A percentile compares a stretch with the other conserved stretches of the same genome.
phyloP scores from a whole-genome alignment of 2,797 vertebrate species.

The Etheostoma nigrum region DNA sequence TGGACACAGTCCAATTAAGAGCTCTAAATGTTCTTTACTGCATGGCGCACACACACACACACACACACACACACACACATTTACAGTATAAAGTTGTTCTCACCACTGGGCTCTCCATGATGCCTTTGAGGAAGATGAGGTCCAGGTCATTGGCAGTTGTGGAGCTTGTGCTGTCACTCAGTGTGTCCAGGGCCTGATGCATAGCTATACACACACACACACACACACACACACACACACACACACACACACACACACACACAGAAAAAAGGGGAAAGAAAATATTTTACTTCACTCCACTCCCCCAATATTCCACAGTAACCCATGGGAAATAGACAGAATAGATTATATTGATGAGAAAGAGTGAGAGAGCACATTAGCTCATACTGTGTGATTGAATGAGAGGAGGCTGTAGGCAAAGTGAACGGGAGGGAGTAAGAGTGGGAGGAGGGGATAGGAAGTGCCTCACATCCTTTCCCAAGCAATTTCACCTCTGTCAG shows the following conservation, averaged over 20 bases:
- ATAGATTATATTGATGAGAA: constrained; percentile 20
- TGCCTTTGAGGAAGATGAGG: constrained; percentile 96
- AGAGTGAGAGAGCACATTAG: constrained; percentile 27
- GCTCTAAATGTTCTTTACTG: neutral
- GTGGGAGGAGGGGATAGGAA: constrained; percentile 17
- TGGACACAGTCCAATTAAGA: neutral
- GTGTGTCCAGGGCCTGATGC: constrained; percentile 94
- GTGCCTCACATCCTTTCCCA: constrained; percentile 63
- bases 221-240: constrained; percentile 14
- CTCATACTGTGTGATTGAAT: constrained; percentile 19
- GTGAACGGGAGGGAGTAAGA: constrained; percentile 18
- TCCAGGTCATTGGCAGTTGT: constrained; percentile 94
- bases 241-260: constrained; percentile 1
- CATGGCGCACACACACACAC: neutral
- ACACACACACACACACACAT: constrained; percentile 2
- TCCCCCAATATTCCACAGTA: constrained; percentile 23
- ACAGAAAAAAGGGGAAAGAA: constrained; percentile 18
- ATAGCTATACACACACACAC: constrained; percentile 84
- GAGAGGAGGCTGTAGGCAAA: constrained; percentile 31
- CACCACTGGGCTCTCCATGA: constrained; percentile 98
- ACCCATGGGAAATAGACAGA: constrained; percentile 47
- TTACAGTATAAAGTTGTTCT: constrained; percentile 74
- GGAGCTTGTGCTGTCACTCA: constrained; percentile 92
- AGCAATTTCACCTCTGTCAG: constrained; percentile 73
- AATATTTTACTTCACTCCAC: constrained; percentile 35